A percentile compares a stretch with the other conserved stretches of the same genome.
These are phyloP conservation scores for Gobiocypris rarus DNA, from an alignment of 2,113 vertebrate genomes.

Conservation along the genomic window DNA sequence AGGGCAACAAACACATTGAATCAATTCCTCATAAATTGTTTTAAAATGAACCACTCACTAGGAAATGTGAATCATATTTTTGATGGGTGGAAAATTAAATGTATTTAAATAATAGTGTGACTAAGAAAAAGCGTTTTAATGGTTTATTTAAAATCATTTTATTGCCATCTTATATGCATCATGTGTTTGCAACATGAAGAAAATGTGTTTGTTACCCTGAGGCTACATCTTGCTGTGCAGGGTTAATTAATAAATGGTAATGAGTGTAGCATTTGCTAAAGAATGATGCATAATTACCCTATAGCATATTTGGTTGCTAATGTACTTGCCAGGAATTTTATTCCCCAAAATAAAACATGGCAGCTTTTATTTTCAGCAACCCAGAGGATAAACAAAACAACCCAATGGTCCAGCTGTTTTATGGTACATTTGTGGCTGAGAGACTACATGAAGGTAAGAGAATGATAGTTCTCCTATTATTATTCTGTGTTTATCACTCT, in stretches of 20 bases:
- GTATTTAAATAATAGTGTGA: constrained; percentile 5
- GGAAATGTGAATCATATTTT: not conserved
- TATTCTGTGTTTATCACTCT: not conserved
- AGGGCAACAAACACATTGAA: not conserved
- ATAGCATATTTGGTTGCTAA: not conserved
- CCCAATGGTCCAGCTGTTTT: constrained; percentile 98
- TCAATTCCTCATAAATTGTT: not conserved
- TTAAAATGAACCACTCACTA: not conserved
- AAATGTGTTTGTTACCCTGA: constrained; percentile 21
- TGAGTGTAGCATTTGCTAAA: constrained; percentile 6
- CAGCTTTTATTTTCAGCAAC: constrained; percentile 66
- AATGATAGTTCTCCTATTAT: not conserved
- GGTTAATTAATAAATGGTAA: constrained; percentile 22
- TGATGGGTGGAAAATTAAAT: not conserved
- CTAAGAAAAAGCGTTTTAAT: constrained; percentile 13
- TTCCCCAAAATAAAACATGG: constrained; percentile 14
- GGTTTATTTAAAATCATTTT: constrained; percentile 12
- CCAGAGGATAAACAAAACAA: constrained; percentile 87
- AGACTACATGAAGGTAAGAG: constrained; percentile 85
- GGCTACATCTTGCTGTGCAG: constrained; percentile 8
- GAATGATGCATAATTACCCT: not conserved
- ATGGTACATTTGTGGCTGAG: constrained; percentile 92
- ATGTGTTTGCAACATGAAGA: constrained; percentile 15
- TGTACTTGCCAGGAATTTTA: not conserved
- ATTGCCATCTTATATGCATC: constrained; percentile 14